These are phyloP conservation scores for Crocidura indochinensis DNA, from an alignment of 2,797 vertebrate genomes.

Conservation along the genomic window DNA sequence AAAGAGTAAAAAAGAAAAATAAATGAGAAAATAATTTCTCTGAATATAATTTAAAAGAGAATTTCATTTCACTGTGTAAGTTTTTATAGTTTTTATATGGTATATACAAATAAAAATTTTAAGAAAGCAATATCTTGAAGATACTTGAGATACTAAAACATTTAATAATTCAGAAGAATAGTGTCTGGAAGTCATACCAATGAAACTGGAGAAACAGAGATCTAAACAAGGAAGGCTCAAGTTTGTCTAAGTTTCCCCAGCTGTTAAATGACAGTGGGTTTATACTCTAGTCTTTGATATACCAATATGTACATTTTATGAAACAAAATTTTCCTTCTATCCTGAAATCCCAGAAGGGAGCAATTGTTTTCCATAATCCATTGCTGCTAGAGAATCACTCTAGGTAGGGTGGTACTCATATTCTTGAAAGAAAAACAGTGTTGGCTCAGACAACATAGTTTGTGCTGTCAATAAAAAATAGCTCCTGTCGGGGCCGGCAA, in stretches of 20 bases:
- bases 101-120: background rate
- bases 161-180: conserved; percentile 9
- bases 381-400: conserved; percentile 62
- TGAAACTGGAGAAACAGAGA: background rate
- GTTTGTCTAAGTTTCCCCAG: conserved; percentile 15
- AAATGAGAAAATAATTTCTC: too few relatives aligned
- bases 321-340: conserved; percentile 9
- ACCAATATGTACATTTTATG: conserved; percentile 2
- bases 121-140: background rate
- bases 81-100: background rate
- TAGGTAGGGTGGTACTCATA: conserved; percentile 73
- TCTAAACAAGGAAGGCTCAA: background rate
- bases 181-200: background rate
- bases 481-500: too few relatives aligned
- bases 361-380: conserved; percentile 50
- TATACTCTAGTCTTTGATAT: conserved; percentile 30
- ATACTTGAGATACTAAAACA: background rate
- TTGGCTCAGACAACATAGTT: conserved; percentile 85
- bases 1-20: background rate
- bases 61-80: conserved; percentile 10
- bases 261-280: conserved; percentile 33
- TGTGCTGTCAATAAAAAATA: conserved; percentile 81
- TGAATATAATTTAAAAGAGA: too few relatives aligned
- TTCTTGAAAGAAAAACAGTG: conserved; percentile 79
- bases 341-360: conserved; percentile 57